Evolutionary conservation across 1,140 invertebrate species (phyloP).

Genomic region (Anadara kagoshimensis): DNA sequence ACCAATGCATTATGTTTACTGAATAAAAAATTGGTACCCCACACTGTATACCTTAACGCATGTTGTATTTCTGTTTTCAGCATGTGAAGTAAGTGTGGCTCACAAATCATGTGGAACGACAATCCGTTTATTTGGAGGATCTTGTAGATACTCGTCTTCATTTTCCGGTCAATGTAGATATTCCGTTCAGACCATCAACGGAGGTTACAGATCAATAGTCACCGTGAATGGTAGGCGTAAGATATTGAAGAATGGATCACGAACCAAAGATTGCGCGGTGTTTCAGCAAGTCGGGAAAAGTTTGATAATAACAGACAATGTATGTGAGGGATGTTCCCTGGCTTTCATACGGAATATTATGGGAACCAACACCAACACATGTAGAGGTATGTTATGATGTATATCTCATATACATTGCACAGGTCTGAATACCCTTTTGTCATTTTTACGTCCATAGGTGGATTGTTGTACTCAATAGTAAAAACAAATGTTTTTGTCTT

Average conservation of each 20-base stretch:
- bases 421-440: too few relatives aligned
- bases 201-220: background rate
- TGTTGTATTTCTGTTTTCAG: too few relatives aligned
- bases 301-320: slow-evolving; percentile 6
- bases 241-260: background rate
- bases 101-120: slow-evolving; percentile 1
- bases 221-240: background rate
- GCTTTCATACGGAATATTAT: slow-evolving; percentile 18
- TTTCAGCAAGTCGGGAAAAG: background rate
- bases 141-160: slow-evolving; percentile 1
- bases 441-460: too few relatives aligned
- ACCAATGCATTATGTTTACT: too few relatives aligned
- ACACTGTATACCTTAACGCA: too few relatives aligned
- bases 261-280: slow-evolving; percentile 3
- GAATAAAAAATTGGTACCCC: too few relatives aligned
- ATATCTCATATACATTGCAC: background rate
- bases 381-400: background rate
- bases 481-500: too few relatives aligned
- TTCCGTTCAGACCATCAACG: background rate
- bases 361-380: background rate
- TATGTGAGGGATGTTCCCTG: slow-evolving; percentile 21
- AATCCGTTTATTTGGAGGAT: too few relatives aligned
- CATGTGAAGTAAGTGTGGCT: background rate
- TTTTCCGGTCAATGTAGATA: slow-evolving; percentile 3
- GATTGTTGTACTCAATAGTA: too few relatives aligned